Percentiles rank a stretch among this genome's conserved stretches.
phyloP scores from a whole-genome alignment of 2,888 invertebrate genomes.

The Agriopis leucophaearia region DNA sequence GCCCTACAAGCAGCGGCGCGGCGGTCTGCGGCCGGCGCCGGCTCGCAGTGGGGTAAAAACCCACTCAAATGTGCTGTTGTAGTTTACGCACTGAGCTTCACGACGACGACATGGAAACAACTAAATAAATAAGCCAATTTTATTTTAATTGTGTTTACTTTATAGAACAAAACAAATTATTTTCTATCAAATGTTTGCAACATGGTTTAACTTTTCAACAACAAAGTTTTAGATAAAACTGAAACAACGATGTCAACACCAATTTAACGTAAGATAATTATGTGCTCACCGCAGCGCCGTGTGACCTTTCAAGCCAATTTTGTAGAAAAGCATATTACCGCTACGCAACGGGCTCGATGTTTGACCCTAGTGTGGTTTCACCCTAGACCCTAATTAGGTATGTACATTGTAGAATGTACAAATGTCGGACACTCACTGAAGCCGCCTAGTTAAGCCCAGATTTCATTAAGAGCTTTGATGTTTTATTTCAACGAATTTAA shows the following conservation, averaged over 20 bases:
- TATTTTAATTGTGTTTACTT: no score
- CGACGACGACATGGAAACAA: no score
- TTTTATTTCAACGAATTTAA: constrained; percentile 19
- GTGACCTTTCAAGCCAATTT: no score
- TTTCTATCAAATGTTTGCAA: no score
- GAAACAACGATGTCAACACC: no score
- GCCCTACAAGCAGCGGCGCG: background rate
- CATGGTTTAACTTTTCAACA: no score
- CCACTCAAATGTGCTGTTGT: background rate
- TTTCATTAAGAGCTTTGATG: constrained; percentile 40
- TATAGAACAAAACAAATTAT: no score
- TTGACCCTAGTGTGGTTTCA: background rate
- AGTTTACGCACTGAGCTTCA: no score
- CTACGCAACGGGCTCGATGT: background rate
- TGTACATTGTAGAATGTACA: constrained; percentile 29
- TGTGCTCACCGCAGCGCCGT: background rate
- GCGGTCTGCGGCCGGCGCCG: background rate
- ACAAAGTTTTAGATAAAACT: no score
- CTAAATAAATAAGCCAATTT: no score
- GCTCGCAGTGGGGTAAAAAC: background rate
- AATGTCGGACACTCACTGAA: constrained; percentile 30
- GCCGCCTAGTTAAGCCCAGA: constrained; percentile 32
- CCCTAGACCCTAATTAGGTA: constrained; percentile 38
- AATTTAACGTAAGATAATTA: no score
- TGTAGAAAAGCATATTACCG: background rate